Evolutionary conservation across 2,113 vertebrate genomes (phyloP).

Genomic region (Erythrolamprus reginae): DNA sequence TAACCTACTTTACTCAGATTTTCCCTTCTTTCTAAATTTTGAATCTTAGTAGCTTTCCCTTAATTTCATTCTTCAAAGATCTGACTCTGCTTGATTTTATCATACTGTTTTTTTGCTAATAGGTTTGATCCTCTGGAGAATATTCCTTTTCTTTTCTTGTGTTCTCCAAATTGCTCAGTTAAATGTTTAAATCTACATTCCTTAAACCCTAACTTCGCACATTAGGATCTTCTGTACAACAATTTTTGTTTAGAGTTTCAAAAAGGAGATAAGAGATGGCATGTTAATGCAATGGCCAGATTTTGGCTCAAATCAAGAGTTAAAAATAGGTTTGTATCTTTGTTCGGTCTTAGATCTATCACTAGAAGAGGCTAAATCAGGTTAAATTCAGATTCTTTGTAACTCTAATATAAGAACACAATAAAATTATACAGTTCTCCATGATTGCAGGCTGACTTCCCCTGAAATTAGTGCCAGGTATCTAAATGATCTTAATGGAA

Average conservation of each 20-base stretch:
- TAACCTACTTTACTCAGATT: conserved; percentile 22
- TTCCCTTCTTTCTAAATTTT: conserved; percentile 14
- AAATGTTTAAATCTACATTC: not conserved
- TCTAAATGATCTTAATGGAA: not conserved
- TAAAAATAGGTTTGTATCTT: not conserved
- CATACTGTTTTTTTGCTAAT: not conserved
- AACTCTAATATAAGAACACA: not conserved
- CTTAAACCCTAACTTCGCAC: not conserved
- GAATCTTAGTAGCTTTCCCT: conserved; percentile 2
- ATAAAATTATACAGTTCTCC: not conserved
- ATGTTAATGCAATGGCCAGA: not conserved
- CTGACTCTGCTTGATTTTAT: not conserved
- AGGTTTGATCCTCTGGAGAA: not conserved
- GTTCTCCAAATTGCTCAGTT: not conserved
- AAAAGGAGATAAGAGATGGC: not conserved
- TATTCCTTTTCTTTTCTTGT: not conserved
- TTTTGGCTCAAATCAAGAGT: not conserved
- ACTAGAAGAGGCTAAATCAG: not conserved
- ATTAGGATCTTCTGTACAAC: not conserved
- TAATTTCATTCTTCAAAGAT: not conserved
- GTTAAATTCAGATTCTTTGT: not conserved
- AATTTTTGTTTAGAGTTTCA: not conserved
- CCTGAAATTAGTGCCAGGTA: not conserved
- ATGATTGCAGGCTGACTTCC: not conserved
- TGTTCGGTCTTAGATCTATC: not conserved